These are phyloP conservation scores for Bothrops alternatus DNA, from an alignment of 2,797 vertebrate species.

Conservation along the genomic window DNA sequence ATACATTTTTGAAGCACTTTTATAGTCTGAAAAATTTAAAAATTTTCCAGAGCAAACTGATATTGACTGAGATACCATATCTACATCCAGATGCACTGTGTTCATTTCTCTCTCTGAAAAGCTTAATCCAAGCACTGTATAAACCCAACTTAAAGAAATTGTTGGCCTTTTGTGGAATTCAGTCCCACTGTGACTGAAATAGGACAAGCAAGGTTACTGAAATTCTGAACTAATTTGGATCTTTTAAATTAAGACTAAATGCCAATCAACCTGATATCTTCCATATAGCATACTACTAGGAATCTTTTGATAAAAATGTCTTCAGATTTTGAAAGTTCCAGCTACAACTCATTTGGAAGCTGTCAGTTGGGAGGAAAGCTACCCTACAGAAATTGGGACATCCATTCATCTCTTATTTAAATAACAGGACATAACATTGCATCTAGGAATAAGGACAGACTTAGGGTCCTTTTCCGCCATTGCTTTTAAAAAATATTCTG, in stretches of 20 bases:
- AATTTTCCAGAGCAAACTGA: not conserved
- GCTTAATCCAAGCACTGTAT: not conserved
- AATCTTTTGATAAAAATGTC: not conserved
- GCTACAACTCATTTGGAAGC: not conserved
- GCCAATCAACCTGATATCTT: not conserved
- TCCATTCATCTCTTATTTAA: not conserved
- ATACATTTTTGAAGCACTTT: not conserved
- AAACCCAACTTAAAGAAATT: not conserved
- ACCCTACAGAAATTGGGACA: not conserved
- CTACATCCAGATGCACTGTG: not conserved
- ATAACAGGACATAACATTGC: not conserved
- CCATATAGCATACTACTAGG: not conserved
- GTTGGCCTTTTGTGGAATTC: not conserved
- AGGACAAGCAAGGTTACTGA: not conserved
- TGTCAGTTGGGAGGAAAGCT: not conserved
- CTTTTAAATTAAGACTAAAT: not conserved
- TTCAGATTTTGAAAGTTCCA: not conserved
- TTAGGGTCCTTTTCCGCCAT: not conserved
- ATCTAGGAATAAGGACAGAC: not conserved
- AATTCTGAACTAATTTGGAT: not conserved
- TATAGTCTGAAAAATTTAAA: not conserved
- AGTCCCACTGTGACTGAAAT: not conserved
- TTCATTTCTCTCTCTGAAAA: not conserved
- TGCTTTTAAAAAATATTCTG: not conserved
- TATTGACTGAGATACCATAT: not conserved